phyloP scores from a whole-genome alignment of 2,113 vertebrate genomes.

The Actenoides lindsayi region DNA sequence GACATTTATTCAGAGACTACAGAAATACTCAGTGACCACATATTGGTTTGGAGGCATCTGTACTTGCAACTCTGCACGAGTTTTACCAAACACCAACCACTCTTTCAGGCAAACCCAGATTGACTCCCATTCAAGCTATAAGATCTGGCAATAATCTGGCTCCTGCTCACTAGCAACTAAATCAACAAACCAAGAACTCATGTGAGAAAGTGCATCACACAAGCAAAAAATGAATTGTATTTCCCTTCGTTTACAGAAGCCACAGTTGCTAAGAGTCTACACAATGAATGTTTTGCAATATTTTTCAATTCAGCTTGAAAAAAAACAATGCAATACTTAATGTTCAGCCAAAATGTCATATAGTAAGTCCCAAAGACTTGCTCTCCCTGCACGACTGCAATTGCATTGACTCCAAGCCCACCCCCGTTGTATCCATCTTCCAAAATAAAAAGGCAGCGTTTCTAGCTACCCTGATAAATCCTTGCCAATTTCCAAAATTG shows the following conservation, averaged over 20 bases:
- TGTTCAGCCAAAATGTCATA: not conserved
- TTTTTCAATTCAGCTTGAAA: constrained; percentile 50
- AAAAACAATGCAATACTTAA: constrained; percentile 8
- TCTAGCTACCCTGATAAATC: not conserved
- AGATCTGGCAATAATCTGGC: not conserved
- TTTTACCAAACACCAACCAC: not conserved
- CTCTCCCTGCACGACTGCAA: not conserved
- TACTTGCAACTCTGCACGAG: not conserved
- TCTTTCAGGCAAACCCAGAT: not conserved
- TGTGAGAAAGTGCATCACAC: not conserved
- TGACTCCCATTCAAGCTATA: not conserved
- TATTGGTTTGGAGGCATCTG: not conserved
- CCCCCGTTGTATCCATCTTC: not conserved
- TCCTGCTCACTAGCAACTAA: not conserved
- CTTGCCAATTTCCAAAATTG: not conserved
- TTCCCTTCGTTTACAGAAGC: not conserved
- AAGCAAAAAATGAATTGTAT: not conserved
- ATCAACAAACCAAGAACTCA: not conserved
- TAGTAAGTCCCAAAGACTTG: constrained; percentile 2
- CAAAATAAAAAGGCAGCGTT: not conserved
- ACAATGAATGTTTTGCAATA: not conserved
- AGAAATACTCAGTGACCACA: not conserved
- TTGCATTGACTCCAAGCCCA: not conserved
- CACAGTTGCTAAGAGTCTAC: not conserved
- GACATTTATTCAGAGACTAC: not conserved